These are phyloP conservation scores for Lophotis ruficrista DNA, from an alignment of 2,113 vertebrate genomes.

Conservation along the genomic window DNA sequence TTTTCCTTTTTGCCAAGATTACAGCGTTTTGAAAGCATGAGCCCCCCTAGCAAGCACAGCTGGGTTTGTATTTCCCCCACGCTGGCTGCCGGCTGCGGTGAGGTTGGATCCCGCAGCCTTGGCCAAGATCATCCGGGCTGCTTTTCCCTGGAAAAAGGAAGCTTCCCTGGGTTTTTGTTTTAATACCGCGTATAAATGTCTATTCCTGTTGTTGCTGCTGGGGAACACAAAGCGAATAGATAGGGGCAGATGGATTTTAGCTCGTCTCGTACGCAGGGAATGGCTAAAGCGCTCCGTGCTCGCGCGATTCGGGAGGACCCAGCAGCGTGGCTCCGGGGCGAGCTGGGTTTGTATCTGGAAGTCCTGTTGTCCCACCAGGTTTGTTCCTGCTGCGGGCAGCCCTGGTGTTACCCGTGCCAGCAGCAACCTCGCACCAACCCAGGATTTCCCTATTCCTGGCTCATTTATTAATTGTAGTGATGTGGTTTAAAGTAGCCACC, in stretches of 20 bases:
- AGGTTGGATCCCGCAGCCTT: background rate
- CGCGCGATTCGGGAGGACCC: rapidly evolving
- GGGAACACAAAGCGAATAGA: background rate
- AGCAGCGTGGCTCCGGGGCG: background rate
- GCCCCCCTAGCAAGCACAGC: background rate
- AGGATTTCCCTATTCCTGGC: background rate
- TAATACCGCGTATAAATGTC: background rate
- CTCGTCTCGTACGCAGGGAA: background rate
- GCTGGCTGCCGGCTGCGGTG: rapidly evolving
- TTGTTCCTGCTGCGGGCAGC: background rate
- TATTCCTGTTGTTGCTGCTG: background rate
- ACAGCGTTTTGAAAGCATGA: background rate
- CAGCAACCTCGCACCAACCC: background rate
- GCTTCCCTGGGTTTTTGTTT: background rate
- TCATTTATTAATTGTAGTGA: background rate
- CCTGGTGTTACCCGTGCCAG: rapidly evolving
- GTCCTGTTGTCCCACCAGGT: background rate
- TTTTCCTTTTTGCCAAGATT: background rate
- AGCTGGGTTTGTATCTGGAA: background rate
- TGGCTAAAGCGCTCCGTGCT: rapidly evolving
- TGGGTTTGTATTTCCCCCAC: background rate
- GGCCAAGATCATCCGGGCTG: background rate
- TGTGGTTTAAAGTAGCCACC: background rate
- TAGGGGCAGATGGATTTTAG: background rate
- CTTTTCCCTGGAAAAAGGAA: background rate